Evolutionary conservation across 2,797 vertebrate species (phyloP), one percentile per base, ranked within the genome.

Genomic region (Clarias platycephalus): DNA sequence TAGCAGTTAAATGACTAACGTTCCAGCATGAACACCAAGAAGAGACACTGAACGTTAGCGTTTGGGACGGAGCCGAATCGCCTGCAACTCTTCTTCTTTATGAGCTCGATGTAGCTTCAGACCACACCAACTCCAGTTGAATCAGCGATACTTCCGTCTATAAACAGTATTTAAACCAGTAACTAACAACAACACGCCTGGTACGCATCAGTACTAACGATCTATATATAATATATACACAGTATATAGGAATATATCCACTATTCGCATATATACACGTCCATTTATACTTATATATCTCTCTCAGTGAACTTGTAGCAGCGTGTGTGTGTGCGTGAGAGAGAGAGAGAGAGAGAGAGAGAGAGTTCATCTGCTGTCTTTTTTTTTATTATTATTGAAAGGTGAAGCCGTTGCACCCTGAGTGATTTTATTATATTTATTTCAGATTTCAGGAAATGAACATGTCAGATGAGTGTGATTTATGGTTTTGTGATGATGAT

Each of bases 251-350:
- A 84, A 83, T 83, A 89, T 82, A 87, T 79, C 82, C 86, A 89
- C 87, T 89, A 92, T 92, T 91, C 92, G 90, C 91, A 91, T 91
- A 91, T 93, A 93, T 67, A 85, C 77, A 85, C 58, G 55, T 76
- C 88, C 86, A 79, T 70, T 68, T 78, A 84, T 58, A 85, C 60
- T 90, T 92, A 89, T 92, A 91, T 90, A 81, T 76, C 20, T 74
- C 26, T 76, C 28, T 76, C 53, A 57, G 74, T 76, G 53, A 58
- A 28, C 74, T 76, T 31, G 26, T 76, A 76, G 74, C 53, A 34
- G 53, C 12, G 1, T 16, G 34, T 62, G 20, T 7, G 34, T 40
- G 76, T 40, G 31, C n/a, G 57, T 40, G 75, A n/a, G 34, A 0
- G 68, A 24, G 49, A 2, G 60, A 7, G 60, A 8, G 60, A 5